These are phyloP conservation scores for Ophthalmolycus amberensis DNA, from an alignment of 2,113 vertebrate genomes.

Conservation along the genomic window DNA sequence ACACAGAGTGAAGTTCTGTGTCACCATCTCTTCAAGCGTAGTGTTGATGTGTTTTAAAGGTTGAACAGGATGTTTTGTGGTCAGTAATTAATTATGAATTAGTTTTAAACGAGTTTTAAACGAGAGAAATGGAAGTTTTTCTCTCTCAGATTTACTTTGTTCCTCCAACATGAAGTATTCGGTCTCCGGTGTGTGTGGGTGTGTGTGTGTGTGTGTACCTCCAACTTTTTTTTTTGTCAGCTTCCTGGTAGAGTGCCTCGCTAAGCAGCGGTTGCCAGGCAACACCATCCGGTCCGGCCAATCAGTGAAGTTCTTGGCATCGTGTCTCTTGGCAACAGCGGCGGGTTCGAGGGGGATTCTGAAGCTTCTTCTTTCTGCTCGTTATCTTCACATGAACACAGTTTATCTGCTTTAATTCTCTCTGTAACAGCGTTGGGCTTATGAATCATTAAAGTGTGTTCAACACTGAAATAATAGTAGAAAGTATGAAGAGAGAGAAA, in stretches of 20 bases:
- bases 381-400: slow-evolving; percentile 31
- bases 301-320: slow-evolving; percentile 45
- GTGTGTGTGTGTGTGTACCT: not conserved
- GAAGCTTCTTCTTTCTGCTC: slow-evolving; percentile 23
- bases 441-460: too few species aligned
- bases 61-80: not conserved
- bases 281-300: slow-evolving; percentile 54
- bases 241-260: slow-evolving; percentile 48
- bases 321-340: slow-evolving; percentile 55
- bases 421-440: too few species aligned
- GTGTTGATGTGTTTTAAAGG: too few species aligned
- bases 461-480: too few species aligned
- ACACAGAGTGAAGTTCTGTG: too few species aligned
- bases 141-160: not conserved
- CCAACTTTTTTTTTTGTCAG: slow-evolving; percentile 48
- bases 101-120: not conserved
- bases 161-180: not conserved
- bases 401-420: not conserved
- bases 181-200: not conserved
- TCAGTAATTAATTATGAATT: not conserved
- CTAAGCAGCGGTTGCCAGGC: slow-evolving; percentile 61
- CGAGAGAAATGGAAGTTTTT: not conserved
- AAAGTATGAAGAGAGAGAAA: too few species aligned
- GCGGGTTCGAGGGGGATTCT: slow-evolving; percentile 43
- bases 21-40: too few species aligned